A percentile compares a stretch with the other conserved stretches of the same genome.
phyloP scores from a whole-genome alignment of 2,113 vertebrate species.

The Lepisosteus oculatus region DNA sequence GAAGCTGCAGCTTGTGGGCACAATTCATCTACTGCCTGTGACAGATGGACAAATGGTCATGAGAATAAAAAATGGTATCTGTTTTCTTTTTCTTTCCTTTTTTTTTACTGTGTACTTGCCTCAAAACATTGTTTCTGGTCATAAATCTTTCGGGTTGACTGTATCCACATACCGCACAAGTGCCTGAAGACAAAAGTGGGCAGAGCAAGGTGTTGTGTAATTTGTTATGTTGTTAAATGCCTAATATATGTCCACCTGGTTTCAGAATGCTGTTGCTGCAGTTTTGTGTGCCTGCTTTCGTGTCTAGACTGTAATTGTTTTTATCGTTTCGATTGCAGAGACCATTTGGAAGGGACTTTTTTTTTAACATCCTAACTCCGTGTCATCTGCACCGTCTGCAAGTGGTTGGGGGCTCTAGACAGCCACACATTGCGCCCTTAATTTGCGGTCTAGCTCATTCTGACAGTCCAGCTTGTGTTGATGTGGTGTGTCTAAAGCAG shows the following conservation, averaged over 20 bases:
- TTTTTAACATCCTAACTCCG: constrained; percentile 29
- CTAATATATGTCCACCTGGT: constrained; percentile 62
- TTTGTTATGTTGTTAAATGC: constrained; percentile 69
- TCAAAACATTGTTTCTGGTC: constrained; percentile 59
- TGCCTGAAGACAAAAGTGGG: constrained; percentile 50
- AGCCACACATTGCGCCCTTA: constrained; percentile 37
- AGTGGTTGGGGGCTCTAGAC: constrained; percentile 31
- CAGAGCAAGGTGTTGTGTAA: constrained; percentile 51
- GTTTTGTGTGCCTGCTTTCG: constrained; percentile 40
- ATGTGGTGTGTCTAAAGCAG: not conserved
- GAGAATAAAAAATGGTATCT: constrained; percentile 34
- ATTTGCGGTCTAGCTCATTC: not conserved
- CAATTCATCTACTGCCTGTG: constrained; percentile 41
- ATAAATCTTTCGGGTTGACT: constrained; percentile 66
- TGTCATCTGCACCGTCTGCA: constrained; percentile 56
- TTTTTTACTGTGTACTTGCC: constrained; percentile 51
- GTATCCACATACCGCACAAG: constrained; percentile 52
- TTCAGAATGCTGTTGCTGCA: constrained; percentile 44
- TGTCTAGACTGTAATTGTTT: constrained; percentile 59
- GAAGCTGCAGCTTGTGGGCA: constrained; percentile 33
- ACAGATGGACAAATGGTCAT: constrained; percentile 47
- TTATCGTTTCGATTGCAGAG: constrained; percentile 68
- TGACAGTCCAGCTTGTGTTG: constrained; percentile 10
- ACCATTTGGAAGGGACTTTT: constrained; percentile 57
- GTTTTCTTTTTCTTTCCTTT: constrained; percentile 46